Base-by-base conservation (phyloP, 2,888 invertebrate species). In the Hydriomena furcata region DNA sequence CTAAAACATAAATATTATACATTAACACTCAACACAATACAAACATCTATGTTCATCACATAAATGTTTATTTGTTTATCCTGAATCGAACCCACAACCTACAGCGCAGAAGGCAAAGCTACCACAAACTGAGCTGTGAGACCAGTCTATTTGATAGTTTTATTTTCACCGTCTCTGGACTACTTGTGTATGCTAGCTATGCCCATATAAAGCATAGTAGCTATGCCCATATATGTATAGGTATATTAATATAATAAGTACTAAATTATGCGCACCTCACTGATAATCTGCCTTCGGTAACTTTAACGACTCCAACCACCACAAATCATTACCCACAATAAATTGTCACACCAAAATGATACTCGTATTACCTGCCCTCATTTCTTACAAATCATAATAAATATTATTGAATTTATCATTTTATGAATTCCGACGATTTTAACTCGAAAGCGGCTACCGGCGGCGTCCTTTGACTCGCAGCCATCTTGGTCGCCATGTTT, bases 331-430 rank as follows among this genome's bases (percentile, higher is more conserved):
- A 24, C 10, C 12, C 30, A 45, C 47, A 41, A 51, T 41, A 53
- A 49, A 54, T 55, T 52, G 74, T 73, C 76, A 72, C 72, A 78
- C 74, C 48, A 65, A 68, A 71, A 69, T 59, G 46, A 58, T 67
- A 51, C 60, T 62, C 58, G 66, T 65, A 51, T 56, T 58, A 71
- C 60, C 76, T 79, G 61, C 80, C 78, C 82, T 65, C 61, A 72
- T 71, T 72, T 71, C 59, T 61, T 73, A 64, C 72, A 67, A 58
- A 67, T 63, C 65, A 69, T 76, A 79, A 80, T 88, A 86, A 87
- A 87, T 85, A 82, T 84, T 84, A 86, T 84, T 84, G 82, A 85
- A 87, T 85, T 88, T 89, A 89, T 89, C 88, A 88, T 89, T 88
- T n/a, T 87, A 85, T 85, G 83, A 85, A 84, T 84, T 80, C 86